These are phyloP conservation scores for Cremastinae sp. DNA, from an alignment of 2,888 invertebrate species.

Conservation along the genomic window DNA sequence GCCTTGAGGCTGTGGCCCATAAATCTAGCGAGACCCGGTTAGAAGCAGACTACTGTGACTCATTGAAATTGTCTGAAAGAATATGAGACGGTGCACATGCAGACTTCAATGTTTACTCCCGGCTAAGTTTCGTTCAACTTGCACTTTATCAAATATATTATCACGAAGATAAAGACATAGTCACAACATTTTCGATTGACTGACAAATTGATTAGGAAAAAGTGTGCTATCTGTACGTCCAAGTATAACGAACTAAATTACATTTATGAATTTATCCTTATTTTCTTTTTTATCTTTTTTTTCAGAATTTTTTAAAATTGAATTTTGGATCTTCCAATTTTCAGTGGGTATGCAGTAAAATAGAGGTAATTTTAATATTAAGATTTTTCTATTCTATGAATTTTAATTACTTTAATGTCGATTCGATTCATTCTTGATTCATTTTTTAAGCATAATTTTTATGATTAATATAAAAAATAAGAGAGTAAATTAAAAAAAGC, in stretches of 20 bases:
- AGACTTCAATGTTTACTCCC: slow-evolving; percentile 20
- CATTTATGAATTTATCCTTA: neutral
- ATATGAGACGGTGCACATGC: neutral
- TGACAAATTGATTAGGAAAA: slow-evolving; percentile 17
- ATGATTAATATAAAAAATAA: too few relatives aligned
- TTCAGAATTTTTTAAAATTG: slow-evolving; percentile 3
- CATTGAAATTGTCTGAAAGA: slow-evolving; percentile 26
- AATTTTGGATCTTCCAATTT: slow-evolving; percentile 1
- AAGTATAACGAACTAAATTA: neutral
- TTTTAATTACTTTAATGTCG: too few relatives aligned
- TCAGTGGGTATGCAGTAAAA: neutral
- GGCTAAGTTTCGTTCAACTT: slow-evolving; percentile 42
- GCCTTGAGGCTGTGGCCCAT: slow-evolving; percentile 27
- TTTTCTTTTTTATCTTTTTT: neutral
- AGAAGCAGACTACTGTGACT: slow-evolving; percentile 50
- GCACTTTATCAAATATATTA: slow-evolving; percentile 25
- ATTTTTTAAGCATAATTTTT: too few relatives aligned
- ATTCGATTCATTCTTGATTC: too few relatives aligned
- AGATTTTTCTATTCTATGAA: too few relatives aligned
- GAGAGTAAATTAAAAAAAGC: too few relatives aligned
- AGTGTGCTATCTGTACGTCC: neutral
- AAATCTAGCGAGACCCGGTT: slow-evolving; percentile 46
- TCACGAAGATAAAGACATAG: slow-evolving; percentile 36
- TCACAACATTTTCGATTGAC: slow-evolving; percentile 36
- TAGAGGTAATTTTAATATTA: too few relatives aligned